Base-by-base conservation (phyloP, 2,113 vertebrate species). In the Engraulis encrasicolus region DNA sequence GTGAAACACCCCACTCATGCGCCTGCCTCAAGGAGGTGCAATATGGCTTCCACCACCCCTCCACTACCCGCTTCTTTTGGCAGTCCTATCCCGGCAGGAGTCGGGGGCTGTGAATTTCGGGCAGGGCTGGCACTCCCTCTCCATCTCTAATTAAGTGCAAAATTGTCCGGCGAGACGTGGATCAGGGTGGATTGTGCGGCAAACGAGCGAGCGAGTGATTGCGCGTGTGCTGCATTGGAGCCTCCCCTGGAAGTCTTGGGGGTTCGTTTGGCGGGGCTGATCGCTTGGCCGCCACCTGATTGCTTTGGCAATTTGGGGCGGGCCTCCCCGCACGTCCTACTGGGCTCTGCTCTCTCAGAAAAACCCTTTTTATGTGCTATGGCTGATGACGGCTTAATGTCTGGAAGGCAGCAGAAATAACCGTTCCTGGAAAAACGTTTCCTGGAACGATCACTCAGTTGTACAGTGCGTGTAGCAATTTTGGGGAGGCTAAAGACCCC, bases 121-220 rank as follows among this genome's bases (percentile, higher is more conserved):
- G 2, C n/a, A 61, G 18, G 54, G 20, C 19, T 78, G 79, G 81
- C 81, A 50, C 86, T 86, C 50, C 61, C 50, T 84, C 40, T 80
- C 31, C 84, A 83, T 74, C 37, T 89, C 84, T 82, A 88, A 86
- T 90, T 88, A 86, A 81, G 36, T 83, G 18, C 86, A 85, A 82
- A 18, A 50, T 84, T 84, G 38, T 84, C 82, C 23, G n/a, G 78
- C 23, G 86, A 84, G 81, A 88, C 23, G 78, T 79, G 20, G 58
- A 81, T 85, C 80, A 83, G 61, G 52, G 17, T 50, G 66, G 82
- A 50, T 81, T 78, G 27, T 20, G 36, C 54, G 23, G 49, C 31
- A 85, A 27, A 20, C 17, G 50, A 17, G 34, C 80, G n/a, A n/a
- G n/a, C n/a, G n/a, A n/a, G n/a, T 80, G 37, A 19, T 9, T 37